Evolutionary conservation across 2,888 invertebrate species (phyloP), one percentile per base, ranked within the genome.

Genomic region (Cantharis flavilabris): DNA sequence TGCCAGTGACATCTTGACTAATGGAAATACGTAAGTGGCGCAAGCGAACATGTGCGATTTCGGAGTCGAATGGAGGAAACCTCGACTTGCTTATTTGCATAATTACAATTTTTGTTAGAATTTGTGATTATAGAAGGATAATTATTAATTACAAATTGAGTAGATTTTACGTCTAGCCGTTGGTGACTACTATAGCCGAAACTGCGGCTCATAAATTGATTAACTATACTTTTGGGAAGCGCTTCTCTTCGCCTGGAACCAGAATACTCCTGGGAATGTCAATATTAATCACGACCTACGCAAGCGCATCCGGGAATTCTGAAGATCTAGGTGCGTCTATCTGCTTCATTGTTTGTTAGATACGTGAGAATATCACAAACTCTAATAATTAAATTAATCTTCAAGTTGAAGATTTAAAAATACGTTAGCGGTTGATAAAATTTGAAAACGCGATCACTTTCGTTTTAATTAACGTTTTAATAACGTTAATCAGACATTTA

Each of bases 141-240:
- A 74, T 79, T 74, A 79, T 79, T 76, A 79, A 79, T 76, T 76
- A 79, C 73, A 76, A 79, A 79, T 79, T 76, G 76, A 76, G 73
- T 73, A 74, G 78, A 76, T 79, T 79, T 72, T 28, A 67, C 74
- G 78, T 78, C 76, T 76, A 71, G 71, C 71, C 74, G 74, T 72
- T 79, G 74, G 78, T 79, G 74, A 76, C 76, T 76, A 79, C 78
- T 76, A 79, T 73, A 70, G 73, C 69, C 72, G 76, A 73, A 76
- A 79, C 78, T 79, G 76, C 74, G 78, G 76, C 78, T 80, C 78
- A 77, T 80, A 80, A 79, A 78, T 81, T 80, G 79, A 81, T 81
- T 81, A 80, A 81, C 77, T 78, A 78, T 73, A 79, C 80, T 81
- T 81, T 81, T 80, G 80, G 80, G 80, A 79, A 78, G 75, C 79